phyloP scores from a whole-genome alignment of 92 coral and sea anemone genomes.

The Phenganax stokvisi region DNA sequence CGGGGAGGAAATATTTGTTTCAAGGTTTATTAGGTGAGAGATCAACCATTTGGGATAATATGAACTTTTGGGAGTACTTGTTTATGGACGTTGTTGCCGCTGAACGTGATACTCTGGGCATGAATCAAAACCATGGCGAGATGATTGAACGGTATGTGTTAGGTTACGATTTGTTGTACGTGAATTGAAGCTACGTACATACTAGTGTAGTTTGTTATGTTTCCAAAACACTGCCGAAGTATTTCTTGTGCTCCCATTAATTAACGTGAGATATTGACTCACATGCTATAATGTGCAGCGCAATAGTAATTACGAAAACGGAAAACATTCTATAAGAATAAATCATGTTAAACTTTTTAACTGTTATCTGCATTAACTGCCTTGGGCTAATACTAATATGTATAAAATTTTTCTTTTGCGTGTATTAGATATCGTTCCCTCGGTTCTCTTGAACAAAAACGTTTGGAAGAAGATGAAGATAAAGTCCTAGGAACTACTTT shows the following conservation, averaged over 20 bases:
- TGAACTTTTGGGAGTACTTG: constrained; percentile 97
- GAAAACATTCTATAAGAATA: too few species aligned
- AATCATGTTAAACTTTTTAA: too few species aligned
- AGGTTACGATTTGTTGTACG: not conserved
- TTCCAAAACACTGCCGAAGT: too few species aligned
- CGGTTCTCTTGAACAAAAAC: constrained; percentile 81
- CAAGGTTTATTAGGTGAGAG: constrained; percentile 79
- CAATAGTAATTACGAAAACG: too few species aligned
- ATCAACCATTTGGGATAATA: constrained; percentile 87
- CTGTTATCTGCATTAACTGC: too few species aligned
- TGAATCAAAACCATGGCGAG: constrained; percentile 91
- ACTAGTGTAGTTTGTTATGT: too few species aligned
- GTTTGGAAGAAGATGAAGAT: constrained; percentile 93
- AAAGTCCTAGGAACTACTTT: constrained; percentile 73
- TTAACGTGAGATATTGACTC: not conserved
- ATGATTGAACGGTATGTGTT: constrained; percentile 80
- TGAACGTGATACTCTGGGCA: constrained; percentile 84
- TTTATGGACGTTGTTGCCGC: constrained; percentile 85
- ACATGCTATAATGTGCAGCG: too few species aligned
- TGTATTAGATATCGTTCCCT: constrained; percentile 71
- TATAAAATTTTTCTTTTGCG: not conserved
- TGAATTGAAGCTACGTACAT: not conserved
- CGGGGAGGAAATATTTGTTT: constrained; percentile 56
- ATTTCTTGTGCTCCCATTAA: not conserved
- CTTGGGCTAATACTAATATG: too few species aligned